phyloP scores from a whole-genome alignment of 2,888 invertebrate species.

The Rambutsinella grinnellia region DNA sequence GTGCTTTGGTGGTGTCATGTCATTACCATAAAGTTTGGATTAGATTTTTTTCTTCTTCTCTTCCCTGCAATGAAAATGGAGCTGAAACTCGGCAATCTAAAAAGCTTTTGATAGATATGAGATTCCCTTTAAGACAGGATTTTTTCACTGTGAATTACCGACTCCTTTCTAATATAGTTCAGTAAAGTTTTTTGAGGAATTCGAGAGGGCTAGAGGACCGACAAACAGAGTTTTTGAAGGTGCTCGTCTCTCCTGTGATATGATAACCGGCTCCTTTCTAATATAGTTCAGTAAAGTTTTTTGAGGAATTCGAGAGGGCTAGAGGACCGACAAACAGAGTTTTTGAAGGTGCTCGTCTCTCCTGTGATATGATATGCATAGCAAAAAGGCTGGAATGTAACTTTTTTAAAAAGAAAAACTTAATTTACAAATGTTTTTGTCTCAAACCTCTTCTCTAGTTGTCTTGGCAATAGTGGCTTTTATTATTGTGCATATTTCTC shows the following conservation, averaged over 20 bases:
- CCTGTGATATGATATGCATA: conserved; percentile 6
- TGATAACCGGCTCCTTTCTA: conserved; percentile 9
- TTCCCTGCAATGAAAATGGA: background rate
- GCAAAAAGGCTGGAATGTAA: conserved; percentile 3
- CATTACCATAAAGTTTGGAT: conserved; percentile 14
- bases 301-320: background rate
- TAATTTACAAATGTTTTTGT: background rate
- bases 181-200: background rate
- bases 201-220: conserved; percentile 3
- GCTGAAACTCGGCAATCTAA: conserved; percentile 7
- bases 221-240: conserved; percentile 11
- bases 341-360: background rate
- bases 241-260: background rate
- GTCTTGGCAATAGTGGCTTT: too few species aligned
- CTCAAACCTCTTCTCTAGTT: background rate
- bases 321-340: conserved; percentile 20
- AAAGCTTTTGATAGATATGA: conserved; percentile 21
- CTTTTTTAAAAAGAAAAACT: background rate
- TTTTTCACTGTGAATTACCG: conserved; percentile 30
- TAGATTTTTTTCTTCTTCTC: background rate
- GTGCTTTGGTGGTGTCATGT: conserved; percentile 16
- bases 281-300: background rate
- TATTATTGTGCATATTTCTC: background rate
- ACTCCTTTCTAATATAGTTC: conserved; percentile 7
- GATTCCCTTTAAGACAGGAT: conserved; percentile 7